phyloP scores from a whole-genome alignment of 64 coral and sea anemone species.

The Montipora efflorescens region DNA sequence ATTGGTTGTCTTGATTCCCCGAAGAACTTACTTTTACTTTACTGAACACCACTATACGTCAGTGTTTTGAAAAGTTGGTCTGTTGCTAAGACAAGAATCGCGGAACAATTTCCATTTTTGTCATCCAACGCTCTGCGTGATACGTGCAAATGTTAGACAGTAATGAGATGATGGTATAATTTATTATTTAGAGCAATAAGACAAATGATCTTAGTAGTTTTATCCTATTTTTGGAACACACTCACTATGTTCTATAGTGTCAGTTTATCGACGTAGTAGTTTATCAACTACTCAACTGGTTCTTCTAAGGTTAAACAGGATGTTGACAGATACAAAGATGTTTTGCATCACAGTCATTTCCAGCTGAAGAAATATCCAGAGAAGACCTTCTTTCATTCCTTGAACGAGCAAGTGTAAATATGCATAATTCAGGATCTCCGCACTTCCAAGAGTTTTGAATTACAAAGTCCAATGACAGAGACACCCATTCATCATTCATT shows the following conservation, averaged over 20 bases:
- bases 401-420: background rate
- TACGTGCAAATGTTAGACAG: background rate
- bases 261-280: background rate
- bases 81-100: background rate
- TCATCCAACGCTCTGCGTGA: conserved; percentile 24
- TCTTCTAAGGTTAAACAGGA: too few species aligned
- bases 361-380: background rate
- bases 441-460: too few species aligned
- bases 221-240: conserved; percentile 1
- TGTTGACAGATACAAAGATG: too few species aligned
- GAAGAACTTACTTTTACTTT: background rate
- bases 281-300: too few species aligned
- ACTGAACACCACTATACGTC: background rate
- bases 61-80: background rate
- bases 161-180: background rate
- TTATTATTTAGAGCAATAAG: conserved; percentile 1
- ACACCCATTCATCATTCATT: background rate
- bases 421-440: too few species aligned
- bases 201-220: background rate
- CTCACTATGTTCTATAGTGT: background rate
- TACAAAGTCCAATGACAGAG: background rate
- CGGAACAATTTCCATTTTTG: background rate
- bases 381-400: background rate
- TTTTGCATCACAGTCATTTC: background rate
- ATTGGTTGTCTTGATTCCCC: too few species aligned